phyloP scores from a whole-genome alignment of 2,797 vertebrate genomes.

The Vespertilio murinus region DNA sequence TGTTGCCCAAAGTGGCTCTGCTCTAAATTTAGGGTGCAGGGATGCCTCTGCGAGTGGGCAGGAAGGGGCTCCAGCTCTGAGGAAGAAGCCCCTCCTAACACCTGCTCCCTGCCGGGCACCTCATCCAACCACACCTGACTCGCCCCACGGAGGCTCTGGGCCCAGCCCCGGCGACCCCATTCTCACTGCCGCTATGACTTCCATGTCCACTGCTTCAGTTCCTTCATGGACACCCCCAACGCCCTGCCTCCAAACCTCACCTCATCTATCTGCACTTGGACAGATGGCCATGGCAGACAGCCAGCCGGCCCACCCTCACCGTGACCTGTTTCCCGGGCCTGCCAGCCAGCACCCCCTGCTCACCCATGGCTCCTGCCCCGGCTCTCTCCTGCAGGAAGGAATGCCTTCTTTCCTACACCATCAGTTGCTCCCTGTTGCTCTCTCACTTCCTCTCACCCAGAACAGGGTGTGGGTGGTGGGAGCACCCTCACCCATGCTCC shows the following conservation, averaged over 20 bases:
- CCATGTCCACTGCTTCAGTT: neutral
- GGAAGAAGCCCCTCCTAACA: neutral
- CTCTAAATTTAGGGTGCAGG: neutral
- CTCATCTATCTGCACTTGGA: neutral
- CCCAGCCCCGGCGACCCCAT: too few species aligned
- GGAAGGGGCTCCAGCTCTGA: neutral
- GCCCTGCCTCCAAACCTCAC: neutral
- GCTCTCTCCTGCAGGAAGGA: neutral
- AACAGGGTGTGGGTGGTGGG: neutral
- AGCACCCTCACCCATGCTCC: neutral
- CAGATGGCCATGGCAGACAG: neutral
- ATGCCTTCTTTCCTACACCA: neutral
- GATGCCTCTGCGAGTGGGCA: neutral
- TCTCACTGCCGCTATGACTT: neutral
- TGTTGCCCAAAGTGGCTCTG: neutral
- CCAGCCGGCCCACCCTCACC: neutral
- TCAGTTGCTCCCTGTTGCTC: neutral
- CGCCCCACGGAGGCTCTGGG: neutral
- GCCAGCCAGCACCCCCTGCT: neutral
- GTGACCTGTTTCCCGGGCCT: neutral
- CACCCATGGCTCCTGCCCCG: neutral
- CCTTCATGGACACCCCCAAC: neutral
- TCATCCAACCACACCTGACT: too few species aligned
- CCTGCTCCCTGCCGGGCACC: neutral
- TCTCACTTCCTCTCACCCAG: neutral